Conservation (phyloP, 1,140 invertebrate genomes). For the Drosophila rhopaloa region DNA sequence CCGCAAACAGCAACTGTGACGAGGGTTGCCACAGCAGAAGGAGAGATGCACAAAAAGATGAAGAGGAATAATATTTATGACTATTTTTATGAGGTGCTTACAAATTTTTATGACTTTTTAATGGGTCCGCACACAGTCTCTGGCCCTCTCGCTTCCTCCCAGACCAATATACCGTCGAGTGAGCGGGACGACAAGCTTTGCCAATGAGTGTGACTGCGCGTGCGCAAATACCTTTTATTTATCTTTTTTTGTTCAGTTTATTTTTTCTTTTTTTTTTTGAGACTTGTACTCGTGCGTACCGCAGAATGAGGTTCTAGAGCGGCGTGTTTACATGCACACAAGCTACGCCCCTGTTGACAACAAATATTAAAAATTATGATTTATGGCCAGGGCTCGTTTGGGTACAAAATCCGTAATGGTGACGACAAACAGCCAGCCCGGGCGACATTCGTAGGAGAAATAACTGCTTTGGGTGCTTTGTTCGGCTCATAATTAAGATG, state of each 20-base stretch:
- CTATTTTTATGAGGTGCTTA: slow-evolving; percentile 85
- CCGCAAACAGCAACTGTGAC: slow-evolving; percentile 63
- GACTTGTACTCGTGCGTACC: slow-evolving; percentile 34
- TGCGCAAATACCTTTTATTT: slow-evolving; percentile 82
- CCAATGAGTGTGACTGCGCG: slow-evolving; percentile 74
- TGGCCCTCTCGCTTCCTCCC: slow-evolving; percentile 27
- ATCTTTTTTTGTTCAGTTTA: slow-evolving; percentile 23
- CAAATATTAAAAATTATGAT: slow-evolving; percentile 84
- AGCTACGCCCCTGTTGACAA: slow-evolving; percentile 82
- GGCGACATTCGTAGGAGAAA: slow-evolving; percentile 66
- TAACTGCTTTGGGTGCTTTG: slow-evolving; percentile 55
- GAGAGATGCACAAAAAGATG: slow-evolving; percentile 50
- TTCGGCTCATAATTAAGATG: slow-evolving; percentile 68
- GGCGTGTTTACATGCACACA: slow-evolving; percentile 74
- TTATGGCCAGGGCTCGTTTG: slow-evolving; percentile 56
- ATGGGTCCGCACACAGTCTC: slow-evolving; percentile 69
- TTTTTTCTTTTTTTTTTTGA: slow-evolving; percentile 1
- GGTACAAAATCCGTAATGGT: slow-evolving; percentile 69
- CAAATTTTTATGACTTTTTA: slow-evolving; percentile 85
- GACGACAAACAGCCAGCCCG: slow-evolving; percentile 39
- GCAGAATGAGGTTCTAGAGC: slow-evolving; percentile 51
- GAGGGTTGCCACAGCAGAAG: slow-evolving; percentile 52
- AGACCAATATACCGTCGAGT: not conserved
- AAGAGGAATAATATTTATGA: slow-evolving; percentile 83
- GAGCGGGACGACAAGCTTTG: slow-evolving; percentile 22